A percentile compares a stretch with the other conserved stretches of the same genome.
Evolutionary conservation across 2,797 vertebrate genomes (phyloP).

Genomic region (Iguana delicatissima): DNA sequence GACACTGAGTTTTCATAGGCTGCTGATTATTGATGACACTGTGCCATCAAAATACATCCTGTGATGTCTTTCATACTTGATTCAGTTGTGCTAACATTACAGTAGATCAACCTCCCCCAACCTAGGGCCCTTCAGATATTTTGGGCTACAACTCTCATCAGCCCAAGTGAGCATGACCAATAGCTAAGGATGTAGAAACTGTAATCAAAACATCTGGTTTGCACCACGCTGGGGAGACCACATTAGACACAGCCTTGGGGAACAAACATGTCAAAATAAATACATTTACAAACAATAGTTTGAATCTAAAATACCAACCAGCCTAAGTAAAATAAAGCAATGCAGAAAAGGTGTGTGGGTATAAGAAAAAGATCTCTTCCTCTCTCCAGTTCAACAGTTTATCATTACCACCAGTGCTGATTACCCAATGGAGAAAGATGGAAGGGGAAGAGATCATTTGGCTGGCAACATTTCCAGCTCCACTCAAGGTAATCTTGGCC

Average conservation of each 20-base stretch:
- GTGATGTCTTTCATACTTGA: conserved; percentile 34
- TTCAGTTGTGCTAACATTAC: conserved; percentile 21
- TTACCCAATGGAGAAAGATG: background rate
- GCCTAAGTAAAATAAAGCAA: background rate
- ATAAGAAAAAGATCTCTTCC: background rate
- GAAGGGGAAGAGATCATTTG: background rate
- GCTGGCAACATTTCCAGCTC: background rate
- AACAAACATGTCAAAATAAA: conserved; percentile 13
- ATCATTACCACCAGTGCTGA: background rate
- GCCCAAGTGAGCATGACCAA: background rate
- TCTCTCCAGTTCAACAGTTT: background rate
- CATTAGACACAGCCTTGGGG: background rate
- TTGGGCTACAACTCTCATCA: background rate
- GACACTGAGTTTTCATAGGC: conserved; percentile 53
- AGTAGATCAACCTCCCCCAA: conserved; percentile 3
- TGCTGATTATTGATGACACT: conserved; percentile 63
- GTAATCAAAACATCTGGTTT: background rate
- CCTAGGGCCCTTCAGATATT: background rate
- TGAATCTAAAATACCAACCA: background rate
- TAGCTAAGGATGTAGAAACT: background rate
- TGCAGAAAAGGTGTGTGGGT: background rate
- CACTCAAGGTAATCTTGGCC: background rate
- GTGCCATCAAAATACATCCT: conserved; percentile 63
- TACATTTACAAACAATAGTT: background rate
- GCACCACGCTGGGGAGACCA: background rate